These are phyloP conservation scores for rabbit (Oryctolagus cuniculus) DNA, from an alignment of 2,113 vertebrate genomes.

Conservation along the genomic window DNA sequence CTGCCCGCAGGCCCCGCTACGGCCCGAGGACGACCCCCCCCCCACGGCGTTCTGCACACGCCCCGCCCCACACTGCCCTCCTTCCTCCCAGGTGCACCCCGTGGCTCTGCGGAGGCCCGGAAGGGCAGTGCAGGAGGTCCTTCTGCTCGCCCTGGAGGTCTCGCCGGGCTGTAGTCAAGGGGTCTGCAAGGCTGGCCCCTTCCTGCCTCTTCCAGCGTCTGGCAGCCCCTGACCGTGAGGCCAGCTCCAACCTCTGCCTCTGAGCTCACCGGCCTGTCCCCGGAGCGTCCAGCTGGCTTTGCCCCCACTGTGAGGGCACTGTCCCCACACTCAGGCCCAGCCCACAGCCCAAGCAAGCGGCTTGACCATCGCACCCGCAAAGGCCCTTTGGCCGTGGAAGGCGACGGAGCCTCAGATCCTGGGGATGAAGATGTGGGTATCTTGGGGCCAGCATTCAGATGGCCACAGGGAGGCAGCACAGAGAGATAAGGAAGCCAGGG, in stretches of 20 bases:
- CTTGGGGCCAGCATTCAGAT: neutral
- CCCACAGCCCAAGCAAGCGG: no score
- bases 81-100: accelerated
- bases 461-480: no score
- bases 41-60: neutral
- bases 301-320: neutral
- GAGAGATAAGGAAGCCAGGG: neutral
- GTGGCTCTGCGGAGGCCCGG: neutral
- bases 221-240: neutral
- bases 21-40: no score
- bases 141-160: neutral
- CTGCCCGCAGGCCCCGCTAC: neutral
- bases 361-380: no score
- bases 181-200: accelerated
- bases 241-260: no score
- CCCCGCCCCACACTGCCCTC: neutral
- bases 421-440: accelerated
- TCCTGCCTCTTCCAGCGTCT: neutral
- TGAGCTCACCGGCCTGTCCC: no score
- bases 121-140: no score
- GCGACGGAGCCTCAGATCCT: accelerated
- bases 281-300: no score
- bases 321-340: no score
- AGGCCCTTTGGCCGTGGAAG: neutral
- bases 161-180: neutral